phyloP scores from a whole-genome alignment of 2,888 invertebrate species.

The Phortica okadai region DNA sequence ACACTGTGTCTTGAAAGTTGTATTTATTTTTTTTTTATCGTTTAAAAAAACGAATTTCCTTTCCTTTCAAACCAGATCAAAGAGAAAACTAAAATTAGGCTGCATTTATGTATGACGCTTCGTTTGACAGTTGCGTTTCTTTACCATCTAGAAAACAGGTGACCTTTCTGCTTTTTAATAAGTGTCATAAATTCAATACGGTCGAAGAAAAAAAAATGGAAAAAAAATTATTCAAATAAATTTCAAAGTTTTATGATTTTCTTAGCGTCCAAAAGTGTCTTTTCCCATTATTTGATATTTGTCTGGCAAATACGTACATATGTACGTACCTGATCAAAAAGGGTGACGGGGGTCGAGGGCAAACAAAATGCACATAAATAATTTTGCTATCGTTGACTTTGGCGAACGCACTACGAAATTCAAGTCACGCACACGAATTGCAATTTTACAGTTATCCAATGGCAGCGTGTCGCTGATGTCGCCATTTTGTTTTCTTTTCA shows the following conservation, averaged over 20 bases:
- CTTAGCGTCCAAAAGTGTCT: neutral
- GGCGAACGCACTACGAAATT: slow-evolving; percentile 13
- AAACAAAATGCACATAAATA: slow-evolving; percentile 32
- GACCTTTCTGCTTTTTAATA: neutral
- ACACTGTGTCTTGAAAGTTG: too few species aligned
- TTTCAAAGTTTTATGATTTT: slow-evolving; percentile 14
- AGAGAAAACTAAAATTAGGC: too few species aligned
- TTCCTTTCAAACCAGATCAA: too few species aligned
- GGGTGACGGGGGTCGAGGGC: neutral
- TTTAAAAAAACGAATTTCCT: too few species aligned
- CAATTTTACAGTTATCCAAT: slow-evolving; percentile 35
- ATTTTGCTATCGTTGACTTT: slow-evolving; percentile 27
- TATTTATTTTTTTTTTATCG: too few species aligned
- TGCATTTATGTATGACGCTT: too few species aligned
- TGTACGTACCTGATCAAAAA: neutral
- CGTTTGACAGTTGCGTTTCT: too few species aligned
- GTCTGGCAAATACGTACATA: neutral
- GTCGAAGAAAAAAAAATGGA: neutral
- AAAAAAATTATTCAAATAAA: slow-evolving; percentile 22
- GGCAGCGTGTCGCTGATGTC: slow-evolving; percentile 2
- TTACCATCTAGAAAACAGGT: too few species aligned
- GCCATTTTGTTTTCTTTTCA: neutral
- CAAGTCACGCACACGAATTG: slow-evolving; percentile 32
- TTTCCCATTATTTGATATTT: neutral
- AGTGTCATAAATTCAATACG: neutral